Evolutionary conservation across 2,113 vertebrate species (phyloP).

Genomic region (Pholis gunnellus): DNA sequence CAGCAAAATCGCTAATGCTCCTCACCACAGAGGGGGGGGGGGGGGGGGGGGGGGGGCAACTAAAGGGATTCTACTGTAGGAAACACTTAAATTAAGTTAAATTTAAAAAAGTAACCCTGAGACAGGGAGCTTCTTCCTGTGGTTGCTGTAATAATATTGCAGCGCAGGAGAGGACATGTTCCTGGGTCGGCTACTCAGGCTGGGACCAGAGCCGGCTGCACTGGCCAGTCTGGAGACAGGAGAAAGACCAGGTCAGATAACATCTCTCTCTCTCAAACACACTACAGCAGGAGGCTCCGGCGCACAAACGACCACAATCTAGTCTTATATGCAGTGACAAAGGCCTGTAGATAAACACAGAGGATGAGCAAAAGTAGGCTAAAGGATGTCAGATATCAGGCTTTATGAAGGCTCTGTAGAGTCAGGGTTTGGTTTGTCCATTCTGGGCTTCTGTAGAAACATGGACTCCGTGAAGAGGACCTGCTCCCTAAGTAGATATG

Average conservation of each 20-base stretch:
- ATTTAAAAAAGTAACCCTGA: conserved; percentile 59
- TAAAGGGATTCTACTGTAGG: not conserved
- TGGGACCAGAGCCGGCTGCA: conserved; percentile 67
- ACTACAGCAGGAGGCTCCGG: not conserved
- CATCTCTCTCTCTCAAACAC: conserved; percentile 2
- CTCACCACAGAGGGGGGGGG: too few species aligned
- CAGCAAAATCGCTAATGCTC: too few species aligned
- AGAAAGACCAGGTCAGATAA: conserved; percentile 67
- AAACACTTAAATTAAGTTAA: conserved; percentile 32
- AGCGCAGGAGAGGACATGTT: conserved; percentile 82
- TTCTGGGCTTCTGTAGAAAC: too few species aligned
- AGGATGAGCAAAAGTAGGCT: not conserved
- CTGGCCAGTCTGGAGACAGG: conserved; percentile 72
- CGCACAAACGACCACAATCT: not conserved
- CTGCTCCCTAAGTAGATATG: too few species aligned
- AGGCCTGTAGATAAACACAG: conserved; percentile 35
- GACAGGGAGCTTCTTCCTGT: conserved; percentile 74
- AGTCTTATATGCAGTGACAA: not conserved
- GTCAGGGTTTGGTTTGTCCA: too few species aligned
- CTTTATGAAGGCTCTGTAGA: too few species aligned
- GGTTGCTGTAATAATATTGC: conserved; percentile 81
- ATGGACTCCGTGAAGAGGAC: too few species aligned
- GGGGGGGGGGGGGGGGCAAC: not conserved
- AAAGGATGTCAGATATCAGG: too few species aligned
- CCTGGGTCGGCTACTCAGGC: conserved; percentile 75